phyloP scores from a whole-genome alignment of 2,113 vertebrate species.

The Otus sunia region DNA sequence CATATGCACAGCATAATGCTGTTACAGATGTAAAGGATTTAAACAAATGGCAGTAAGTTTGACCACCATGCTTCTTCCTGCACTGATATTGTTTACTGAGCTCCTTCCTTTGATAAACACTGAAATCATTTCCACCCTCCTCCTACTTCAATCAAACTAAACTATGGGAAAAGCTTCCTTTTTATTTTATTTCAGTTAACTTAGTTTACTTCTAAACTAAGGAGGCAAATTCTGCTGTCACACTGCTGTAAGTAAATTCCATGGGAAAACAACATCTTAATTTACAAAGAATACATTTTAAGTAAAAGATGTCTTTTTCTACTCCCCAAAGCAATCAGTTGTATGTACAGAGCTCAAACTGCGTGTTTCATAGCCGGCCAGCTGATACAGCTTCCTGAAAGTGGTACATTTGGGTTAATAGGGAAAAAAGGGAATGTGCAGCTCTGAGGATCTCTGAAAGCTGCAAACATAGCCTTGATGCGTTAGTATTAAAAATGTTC shows the following conservation, averaged over 20 bases:
- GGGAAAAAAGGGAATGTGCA: background rate
- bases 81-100: constrained; percentile 42
- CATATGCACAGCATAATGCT: constrained; percentile 46
- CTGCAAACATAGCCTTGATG: background rate
- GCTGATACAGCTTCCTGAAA: background rate
- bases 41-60: constrained; percentile 44
- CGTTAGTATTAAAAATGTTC: background rate
- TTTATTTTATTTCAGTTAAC: constrained; percentile 3
- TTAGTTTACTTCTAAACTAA: background rate
- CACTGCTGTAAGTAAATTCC: background rate
- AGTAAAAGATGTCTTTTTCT: background rate
- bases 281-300: background rate
- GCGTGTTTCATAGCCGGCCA: background rate
- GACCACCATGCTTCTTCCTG: constrained; percentile 56
- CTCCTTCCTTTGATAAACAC: constrained; percentile 56
- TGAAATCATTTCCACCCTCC: constrained; percentile 63
- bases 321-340: background rate
- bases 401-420: background rate
- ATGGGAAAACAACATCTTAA: background rate
- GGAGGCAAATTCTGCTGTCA: background rate
- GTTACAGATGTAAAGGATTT: constrained; percentile 52
- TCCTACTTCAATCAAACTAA: constrained; percentile 36
- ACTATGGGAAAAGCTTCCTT: constrained; percentile 34
- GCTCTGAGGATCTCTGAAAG: background rate
- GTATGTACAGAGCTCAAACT: background rate